These are phyloP conservation scores for Pteronura brasiliensis DNA, from an alignment of 2,113 vertebrate genomes.

Conservation along the genomic window DNA sequence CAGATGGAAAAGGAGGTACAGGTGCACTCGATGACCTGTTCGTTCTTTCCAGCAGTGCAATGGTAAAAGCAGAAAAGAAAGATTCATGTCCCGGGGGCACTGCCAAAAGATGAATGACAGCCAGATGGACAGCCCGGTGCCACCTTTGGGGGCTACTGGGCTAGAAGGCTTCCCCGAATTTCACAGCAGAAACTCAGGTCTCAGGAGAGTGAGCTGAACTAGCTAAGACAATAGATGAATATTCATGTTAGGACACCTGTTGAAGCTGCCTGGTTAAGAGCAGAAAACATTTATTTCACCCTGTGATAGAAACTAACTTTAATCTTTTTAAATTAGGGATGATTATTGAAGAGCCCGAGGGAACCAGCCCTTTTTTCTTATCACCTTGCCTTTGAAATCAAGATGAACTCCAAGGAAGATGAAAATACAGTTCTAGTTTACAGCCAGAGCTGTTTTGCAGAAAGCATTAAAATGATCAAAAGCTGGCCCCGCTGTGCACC, in stretches of 20 bases:
- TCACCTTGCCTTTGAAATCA: slow-evolving; percentile 28
- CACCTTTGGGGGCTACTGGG: not conserved
- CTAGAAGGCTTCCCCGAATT: not conserved
- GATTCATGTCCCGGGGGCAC: not conserved
- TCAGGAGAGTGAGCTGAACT: not conserved
- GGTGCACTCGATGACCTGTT: not conserved
- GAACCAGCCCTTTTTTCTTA: not conserved
- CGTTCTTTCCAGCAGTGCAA: not conserved
- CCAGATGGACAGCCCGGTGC: not conserved
- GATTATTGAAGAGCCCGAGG: not conserved
- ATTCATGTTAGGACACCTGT: slow-evolving; percentile 57
- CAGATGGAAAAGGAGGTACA: not conserved
- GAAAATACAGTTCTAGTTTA: not conserved
- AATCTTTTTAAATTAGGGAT: not conserved
- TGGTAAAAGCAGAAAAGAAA: not conserved
- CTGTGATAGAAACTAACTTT: not conserved
- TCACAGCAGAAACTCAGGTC: not conserved
- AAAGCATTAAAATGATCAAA: slow-evolving; percentile 5
- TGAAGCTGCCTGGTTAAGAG: slow-evolving; percentile 68
- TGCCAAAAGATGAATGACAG: not conserved
- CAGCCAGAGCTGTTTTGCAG: not conserved
- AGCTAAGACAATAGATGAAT: not conserved
- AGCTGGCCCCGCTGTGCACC: not conserved
- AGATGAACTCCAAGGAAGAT: slow-evolving; percentile 3
- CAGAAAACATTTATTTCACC: slow-evolving; percentile 43